Evolutionary conservation across 2,797 vertebrate genomes (phyloP), one percentile per base, ranked within the genome.

Genomic region (Scleropages formosus): DNA sequence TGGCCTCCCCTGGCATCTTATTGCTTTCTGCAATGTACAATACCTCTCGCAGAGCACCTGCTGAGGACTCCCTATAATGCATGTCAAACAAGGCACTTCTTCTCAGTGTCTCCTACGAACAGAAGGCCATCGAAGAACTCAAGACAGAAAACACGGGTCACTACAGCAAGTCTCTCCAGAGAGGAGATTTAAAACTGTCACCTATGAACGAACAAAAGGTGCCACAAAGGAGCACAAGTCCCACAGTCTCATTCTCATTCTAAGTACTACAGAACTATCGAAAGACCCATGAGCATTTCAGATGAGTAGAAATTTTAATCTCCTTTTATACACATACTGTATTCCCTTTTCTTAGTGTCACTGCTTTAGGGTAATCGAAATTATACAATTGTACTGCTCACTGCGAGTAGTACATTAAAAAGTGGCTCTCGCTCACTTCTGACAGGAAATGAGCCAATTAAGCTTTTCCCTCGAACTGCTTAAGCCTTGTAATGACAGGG

Each of bases 391-490:
- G 53, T 27, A 68, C 22, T 56, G 60, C 56, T 44, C 65, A 16
- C 49, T 49, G 56, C 58, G 46, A 44, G 58, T 66, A 80, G 74
- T 67, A 62, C 66, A 77, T 78, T 76, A 76, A 58, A 65, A 15
- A 22, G 11, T 46, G 61, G 88, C 87, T 87, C 83, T 78, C 67
- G 85, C 80, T 85, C 87, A 88, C 89, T 89, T 88, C 87, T 87
- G 88, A 89, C 87, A 89, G 89, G 89, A 87, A 90, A 89, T 87
- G 89, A 89, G 88, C 89, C 90, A 92, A 92, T 92, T 91, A 92
- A 88, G 84, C 85, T 84, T 82, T 89, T 88, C 87, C 88, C 83
- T 74, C 82, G 84, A 79, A 88, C 86, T 87, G 86, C 85, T 91
- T 89, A 90, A 88, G 87, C 84, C 85, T 84, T 79, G 86, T 89